Base-by-base conservation (phyloP, 2,888 invertebrate species). In the Folsomia manolachei region DNA sequence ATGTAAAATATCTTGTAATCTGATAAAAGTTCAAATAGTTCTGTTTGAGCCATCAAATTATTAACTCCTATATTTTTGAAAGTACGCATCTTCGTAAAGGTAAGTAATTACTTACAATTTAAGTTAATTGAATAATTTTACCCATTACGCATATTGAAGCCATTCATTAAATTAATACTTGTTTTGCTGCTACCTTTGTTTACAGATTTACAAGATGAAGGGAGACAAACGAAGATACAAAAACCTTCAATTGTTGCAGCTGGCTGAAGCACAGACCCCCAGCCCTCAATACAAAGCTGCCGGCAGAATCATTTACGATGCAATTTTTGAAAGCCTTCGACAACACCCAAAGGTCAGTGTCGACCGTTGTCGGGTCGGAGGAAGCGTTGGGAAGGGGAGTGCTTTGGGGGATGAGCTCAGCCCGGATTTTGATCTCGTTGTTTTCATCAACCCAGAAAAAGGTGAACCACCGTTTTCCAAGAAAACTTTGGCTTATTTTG, bases 351-450 rank as follows among this genome's bases (percentile, higher is more conserved):
- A 60, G 60, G n/a, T 60, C 60, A 60, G 23, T n/a, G 7, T 63
- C 7, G 63, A 63, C 25, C 63, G 63, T 7, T 2, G 7, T 21
- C 18, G n/a, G 9, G n/a, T 9, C 2, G 63, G 23, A 9, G 63
- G 63, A 7, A 24, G 24, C 23, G 23, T 63, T 21, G 63, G 63
- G n/a, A 63, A 63, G 24, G 25, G 25, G n/a, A 63, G 23, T 4
- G 63, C 63, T 24, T 24, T 63, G 63, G 63, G 24, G 23, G 63
- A 63, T 24, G 63, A 63, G n/a, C 23, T 63, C n/a, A 9, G 23
- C n/a, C 63, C 63, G 9, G 25, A 63, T 63, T 24, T 25, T 21
- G 63, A 63, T n/a, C n/a, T 63, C 25, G 25, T 63, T 9, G 2
- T 11, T n/a, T 63, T 63, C 25, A 23, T 63, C 63, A 63, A 63